Base-by-base conservation (phyloP, 2,888 invertebrate species). In the Volucella inanis region DNA sequence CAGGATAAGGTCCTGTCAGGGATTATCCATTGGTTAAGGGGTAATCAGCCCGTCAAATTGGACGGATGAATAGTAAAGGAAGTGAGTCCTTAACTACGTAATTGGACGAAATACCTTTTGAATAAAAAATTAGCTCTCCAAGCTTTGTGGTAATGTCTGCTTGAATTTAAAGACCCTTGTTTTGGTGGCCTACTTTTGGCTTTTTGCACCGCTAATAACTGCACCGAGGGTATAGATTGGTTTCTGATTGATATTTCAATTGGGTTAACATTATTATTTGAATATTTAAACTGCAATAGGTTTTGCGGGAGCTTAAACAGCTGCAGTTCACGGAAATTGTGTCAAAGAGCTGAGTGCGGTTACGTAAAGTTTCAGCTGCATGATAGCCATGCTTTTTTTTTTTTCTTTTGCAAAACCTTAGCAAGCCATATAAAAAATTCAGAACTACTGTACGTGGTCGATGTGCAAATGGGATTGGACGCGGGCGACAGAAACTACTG, bases 51-150 rank as follows among this genome's bases (percentile, higher is more conserved):
- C 52, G 67, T 65, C 71, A 82, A 76, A 77, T 61, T 59, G 76
- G 75, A 54, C 43, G 18, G 64, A 45, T 55, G 62, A 45, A 52
- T 62, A 47, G 14, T 49, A 70, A 64, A 62, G 68, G 68, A 79
- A 75, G 55, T 12, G 49, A 52, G 68, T 75, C 49, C 80, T 75
- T 80, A 80, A 71, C 70, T 71, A 47, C 15, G 67, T 85, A 85
- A 85, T 80, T 80, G 80, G 70, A 50, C 76, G 55, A 71, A 84
- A 85, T 81, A 52, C 72, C n/a, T 67, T 77, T 62, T 61, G 50
- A 80, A 81, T 77, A 72, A 72, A 81, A 80, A 81, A 85, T 85
- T 76, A 52, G 57, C 71, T 43, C 54, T 59, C 65, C 57, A 52
- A 52, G 15, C 3, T 52, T 12, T 10, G n/a, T 12, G 12, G 45